phyloP scores from a whole-genome alignment of 2,888 invertebrate genomes.

The Serrognathus titanus region DNA sequence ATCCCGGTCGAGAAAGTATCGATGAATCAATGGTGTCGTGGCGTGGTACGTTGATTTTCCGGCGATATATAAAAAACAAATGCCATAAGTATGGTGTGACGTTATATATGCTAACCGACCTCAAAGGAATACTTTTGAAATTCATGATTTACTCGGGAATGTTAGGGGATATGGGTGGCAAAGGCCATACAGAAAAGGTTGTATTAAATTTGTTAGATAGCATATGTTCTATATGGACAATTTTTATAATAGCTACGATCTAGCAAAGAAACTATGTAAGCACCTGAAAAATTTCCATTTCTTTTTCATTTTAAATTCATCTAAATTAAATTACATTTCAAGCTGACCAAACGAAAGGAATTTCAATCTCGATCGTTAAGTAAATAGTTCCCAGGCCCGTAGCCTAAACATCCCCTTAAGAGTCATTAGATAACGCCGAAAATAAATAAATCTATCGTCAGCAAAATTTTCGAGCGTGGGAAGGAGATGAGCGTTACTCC shows the following conservation, averaged over 20 bases:
- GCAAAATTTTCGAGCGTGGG: too few relatives aligned
- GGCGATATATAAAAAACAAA: conserved; percentile 23
- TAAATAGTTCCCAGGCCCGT: too few relatives aligned
- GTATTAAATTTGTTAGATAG: not conserved
- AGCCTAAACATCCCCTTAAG: too few relatives aligned
- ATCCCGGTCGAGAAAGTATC: conserved; percentile 24
- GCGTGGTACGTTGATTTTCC: conserved; percentile 26
- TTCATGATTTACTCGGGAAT: conserved; percentile 29
- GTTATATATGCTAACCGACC: conserved; percentile 28
- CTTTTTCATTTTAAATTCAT: too few relatives aligned
- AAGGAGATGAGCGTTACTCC: too few relatives aligned
- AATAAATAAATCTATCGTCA: too few relatives aligned
- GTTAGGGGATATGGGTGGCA: conserved; percentile 21
- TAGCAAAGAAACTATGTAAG: not conserved
- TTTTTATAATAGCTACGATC: conserved; percentile 10
- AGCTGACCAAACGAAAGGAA: too few relatives aligned
- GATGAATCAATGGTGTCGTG: conserved; percentile 28
- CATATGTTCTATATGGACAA: conserved; percentile 27
- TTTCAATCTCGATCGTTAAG: too few relatives aligned
- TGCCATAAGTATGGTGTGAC: conserved; percentile 23
- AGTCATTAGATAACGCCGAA: too few relatives aligned
- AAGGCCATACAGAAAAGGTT: conserved; percentile 23
- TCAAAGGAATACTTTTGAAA: conserved; percentile 25
- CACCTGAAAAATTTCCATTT: too few relatives aligned
- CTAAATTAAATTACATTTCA: too few relatives aligned